Base-by-base conservation (phyloP, 2,888 invertebrate genomes). In the Hybos culiciformis region DNA sequence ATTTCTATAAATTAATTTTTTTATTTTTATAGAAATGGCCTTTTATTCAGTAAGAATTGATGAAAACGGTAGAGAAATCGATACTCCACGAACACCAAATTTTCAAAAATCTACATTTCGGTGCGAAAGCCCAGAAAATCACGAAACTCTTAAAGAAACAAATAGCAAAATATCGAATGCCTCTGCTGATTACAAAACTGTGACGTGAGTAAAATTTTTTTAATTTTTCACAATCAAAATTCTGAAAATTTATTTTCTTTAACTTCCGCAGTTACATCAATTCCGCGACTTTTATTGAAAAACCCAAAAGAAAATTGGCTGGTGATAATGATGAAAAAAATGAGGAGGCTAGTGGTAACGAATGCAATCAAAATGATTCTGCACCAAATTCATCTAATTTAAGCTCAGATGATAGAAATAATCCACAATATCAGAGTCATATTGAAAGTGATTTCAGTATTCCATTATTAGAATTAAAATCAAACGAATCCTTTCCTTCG, bases 401-500 rank as follows among this genome's bases (percentile, higher is more conserved):
- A 24, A 18, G 21, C 23, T 33, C 31, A 37, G 36, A 42, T 12
- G 39, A 42, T 39, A 15, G 15, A 37, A 24, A 23, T 3, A 42
- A 45, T 9, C 23, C 33, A 14, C 38, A 36, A 29, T 44, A 46
- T 39, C 36, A 44, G 29, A 34, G 36, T 9, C 46, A 48, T 32
- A 36, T 46, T 14, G 32, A 36, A 1, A n/a, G 20, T 3, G 42
- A 36, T 11, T 51, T 53, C 31, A 44, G 49, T 37, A 53, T 61
- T 1, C 61, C 61, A 2, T 51, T 57, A 5, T 45, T 62, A 26
- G 53, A 55, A 18, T 44, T 62, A 14, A 51, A 54, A 20, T 55
- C 55, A 0, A 53, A 55, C 24, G 59, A 56, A 5, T 56, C 56
- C 29, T 54, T 50, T 47, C 53, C 53, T 3, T 54, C 51, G 2